Base-by-base conservation (phyloP, 2,113 vertebrate species). In the Colinus virginianus region DNA sequence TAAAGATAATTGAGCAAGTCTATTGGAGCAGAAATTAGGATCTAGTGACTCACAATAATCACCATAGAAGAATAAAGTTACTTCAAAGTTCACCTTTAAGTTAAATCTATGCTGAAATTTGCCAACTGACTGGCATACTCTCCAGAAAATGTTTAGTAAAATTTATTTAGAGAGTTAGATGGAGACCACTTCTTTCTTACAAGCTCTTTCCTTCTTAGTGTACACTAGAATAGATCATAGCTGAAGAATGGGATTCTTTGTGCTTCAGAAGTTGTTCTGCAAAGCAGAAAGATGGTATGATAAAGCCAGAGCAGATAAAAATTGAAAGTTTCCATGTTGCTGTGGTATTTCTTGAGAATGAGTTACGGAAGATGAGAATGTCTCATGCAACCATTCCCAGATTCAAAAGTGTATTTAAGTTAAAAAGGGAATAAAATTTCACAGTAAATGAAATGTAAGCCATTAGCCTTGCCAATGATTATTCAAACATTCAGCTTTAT, bases 391-490 rank as follows among this genome's bases (percentile, higher is more conserved):
- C 18, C 51, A 82, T 51, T 66, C 10, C 38, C 61, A 64, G 34
- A 83, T 78, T 71, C 32, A 61, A 74, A 78, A 79, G 9, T 6
- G 34, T 63, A 51, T 56, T 75, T 67, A 71, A 85, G 91, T 94
- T 66, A 34, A 79, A 79, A 88, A 61, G 36, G 36, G 13, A 38
- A 5, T 69, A 87, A 70, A 49, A 66, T 82, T 82, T 92, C 71
- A 82, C 12, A 5, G 67, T 55, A 95, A 87, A 81, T n/a, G 56
- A 75, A 90, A 94, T 61, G 30, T 40, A 45, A 94, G 74, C 87
- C 69, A 58, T 55, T 36, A 78, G 62, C 51, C 68, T 55, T 90
- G 72, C 22, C 64, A 80, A 43, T 68, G 36, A 88, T 88, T 90
- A 78, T 74, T 85, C 42, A 79, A 90, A 64, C 34, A 63, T 78